Evolutionary conservation across 1,140 invertebrate species (phyloP).

Genomic region (Leptopilina boulardi): DNA sequence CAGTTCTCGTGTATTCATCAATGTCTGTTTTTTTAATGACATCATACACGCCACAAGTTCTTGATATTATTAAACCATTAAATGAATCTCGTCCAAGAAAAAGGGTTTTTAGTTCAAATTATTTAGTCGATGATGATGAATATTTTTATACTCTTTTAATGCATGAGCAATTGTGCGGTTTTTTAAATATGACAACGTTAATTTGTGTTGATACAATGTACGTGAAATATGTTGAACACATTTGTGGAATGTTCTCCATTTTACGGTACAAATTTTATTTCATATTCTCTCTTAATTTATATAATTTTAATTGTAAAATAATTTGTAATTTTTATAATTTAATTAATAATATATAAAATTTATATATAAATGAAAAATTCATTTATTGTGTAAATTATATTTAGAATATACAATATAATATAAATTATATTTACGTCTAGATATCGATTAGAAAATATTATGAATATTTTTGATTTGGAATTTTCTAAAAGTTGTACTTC

Average conservation of each 20-base stretch:
- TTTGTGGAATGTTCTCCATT: background rate
- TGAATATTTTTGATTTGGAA: background rate
- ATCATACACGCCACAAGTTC: background rate
- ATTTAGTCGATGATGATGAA: background rate
- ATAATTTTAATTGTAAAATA: no score
- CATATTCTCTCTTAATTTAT: no score
- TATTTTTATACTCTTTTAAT: background rate
- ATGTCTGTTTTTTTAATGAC: background rate
- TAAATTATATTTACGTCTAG: background rate
- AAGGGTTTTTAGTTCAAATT: background rate
- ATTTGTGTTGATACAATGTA: conserved; percentile 7
- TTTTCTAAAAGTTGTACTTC: background rate
- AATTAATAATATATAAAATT: no score
- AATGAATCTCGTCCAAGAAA: conserved; percentile 5
- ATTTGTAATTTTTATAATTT: no score
- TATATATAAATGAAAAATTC: no score
- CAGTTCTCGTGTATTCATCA: background rate
- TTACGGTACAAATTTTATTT: background rate
- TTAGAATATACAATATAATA: no score
- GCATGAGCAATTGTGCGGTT: background rate
- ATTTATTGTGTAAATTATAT: no score
- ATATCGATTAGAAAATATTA: conserved; percentile 6
- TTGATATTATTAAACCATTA: conserved; percentile 23
- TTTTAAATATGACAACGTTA: conserved; percentile 5
- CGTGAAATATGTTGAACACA: conserved; percentile 3